Conservation (phyloP, 2,888 invertebrate genomes). For the Lobophora halterata region DNA sequence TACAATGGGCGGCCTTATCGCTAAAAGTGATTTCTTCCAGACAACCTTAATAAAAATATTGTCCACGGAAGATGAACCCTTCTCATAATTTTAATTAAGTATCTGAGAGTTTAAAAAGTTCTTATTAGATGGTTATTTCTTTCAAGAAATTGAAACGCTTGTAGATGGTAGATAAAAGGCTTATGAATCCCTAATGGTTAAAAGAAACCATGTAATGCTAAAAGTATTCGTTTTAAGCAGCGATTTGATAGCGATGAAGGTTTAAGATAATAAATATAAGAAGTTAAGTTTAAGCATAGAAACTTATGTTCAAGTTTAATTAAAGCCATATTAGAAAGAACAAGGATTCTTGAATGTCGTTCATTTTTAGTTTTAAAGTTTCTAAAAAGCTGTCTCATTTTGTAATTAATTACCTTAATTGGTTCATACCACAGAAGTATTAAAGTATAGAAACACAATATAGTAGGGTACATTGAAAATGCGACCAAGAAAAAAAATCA, state of each 20-base stretch:
- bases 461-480: too few relatives aligned
- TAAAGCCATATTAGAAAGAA: slow-evolving; percentile 14
- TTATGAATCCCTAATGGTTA: slow-evolving; percentile 16
- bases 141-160: slow-evolving; percentile 15
- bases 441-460: too few relatives aligned
- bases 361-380: slow-evolving; percentile 1
- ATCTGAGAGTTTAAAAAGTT: slow-evolving; percentile 25
- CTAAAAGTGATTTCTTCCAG: too few relatives aligned
- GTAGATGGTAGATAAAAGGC: slow-evolving; percentile 23
- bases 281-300: slow-evolving; percentile 13
- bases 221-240: slow-evolving; percentile 8
- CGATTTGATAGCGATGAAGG: slow-evolving; percentile 15
- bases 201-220: slow-evolving; percentile 13
- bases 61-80: slow-evolving; percentile 28
- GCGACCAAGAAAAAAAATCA: too few relatives aligned
- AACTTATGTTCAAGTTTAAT: slow-evolving; percentile 20
- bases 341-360: slow-evolving; percentile 4
- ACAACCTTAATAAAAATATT: slow-evolving; percentile 1
- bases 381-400: not conserved
- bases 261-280: slow-evolving; percentile 7
- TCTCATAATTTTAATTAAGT: slow-evolving; percentile 32
- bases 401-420: too few relatives aligned
- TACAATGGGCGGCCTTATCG: too few relatives aligned
- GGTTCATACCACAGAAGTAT: too few relatives aligned
- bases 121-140: slow-evolving; percentile 21